Conservation (phyloP, 1,140 invertebrate genomes). For the Bombus sibiricus region DNA sequence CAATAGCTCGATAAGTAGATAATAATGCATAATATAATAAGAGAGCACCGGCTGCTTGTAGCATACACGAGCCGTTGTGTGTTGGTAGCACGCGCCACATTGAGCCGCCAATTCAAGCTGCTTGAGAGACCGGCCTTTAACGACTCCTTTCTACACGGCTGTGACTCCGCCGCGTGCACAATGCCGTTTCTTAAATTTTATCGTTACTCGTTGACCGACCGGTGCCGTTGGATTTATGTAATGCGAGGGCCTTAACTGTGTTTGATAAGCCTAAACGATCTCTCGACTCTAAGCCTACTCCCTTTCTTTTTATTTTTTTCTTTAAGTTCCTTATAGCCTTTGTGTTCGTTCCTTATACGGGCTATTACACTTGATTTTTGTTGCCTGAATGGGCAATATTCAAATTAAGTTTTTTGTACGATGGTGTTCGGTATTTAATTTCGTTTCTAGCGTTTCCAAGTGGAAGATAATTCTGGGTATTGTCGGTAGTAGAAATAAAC, state of each 20-base stretch:
- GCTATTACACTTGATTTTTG: background rate
- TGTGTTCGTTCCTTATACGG: background rate
- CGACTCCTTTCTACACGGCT: slow-evolving; percentile 66
- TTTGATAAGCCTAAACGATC: slow-evolving; percentile 55
- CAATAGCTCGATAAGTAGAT: slow-evolving; percentile 76
- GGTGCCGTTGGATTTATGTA: slow-evolving; percentile 66
- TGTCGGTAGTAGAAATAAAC: no score
- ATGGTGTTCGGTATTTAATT: background rate
- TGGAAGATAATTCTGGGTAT: no score
- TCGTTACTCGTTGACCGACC: slow-evolving; percentile 61
- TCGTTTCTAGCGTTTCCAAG: no score
- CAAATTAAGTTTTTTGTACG: background rate
- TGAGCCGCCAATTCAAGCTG: slow-evolving; percentile 65
- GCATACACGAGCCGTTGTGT: slow-evolving; percentile 62
- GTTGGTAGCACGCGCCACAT: slow-evolving; percentile 75
- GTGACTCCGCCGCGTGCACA: slow-evolving; percentile 52
- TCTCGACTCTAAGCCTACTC: slow-evolving; percentile 16
- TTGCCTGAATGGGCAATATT: background rate
- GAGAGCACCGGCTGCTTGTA: slow-evolving; percentile 62
- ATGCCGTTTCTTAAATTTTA: slow-evolving; percentile 71
- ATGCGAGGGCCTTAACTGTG: slow-evolving; percentile 56
- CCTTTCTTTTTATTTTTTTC: background rate
- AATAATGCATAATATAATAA: slow-evolving; percentile 78
- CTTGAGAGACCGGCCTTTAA: slow-evolving; percentile 67
- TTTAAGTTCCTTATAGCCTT: background rate